Evolutionary conservation across 2,888 invertebrate species (phyloP).

Genomic region (Brachylomia viminalis): DNA sequence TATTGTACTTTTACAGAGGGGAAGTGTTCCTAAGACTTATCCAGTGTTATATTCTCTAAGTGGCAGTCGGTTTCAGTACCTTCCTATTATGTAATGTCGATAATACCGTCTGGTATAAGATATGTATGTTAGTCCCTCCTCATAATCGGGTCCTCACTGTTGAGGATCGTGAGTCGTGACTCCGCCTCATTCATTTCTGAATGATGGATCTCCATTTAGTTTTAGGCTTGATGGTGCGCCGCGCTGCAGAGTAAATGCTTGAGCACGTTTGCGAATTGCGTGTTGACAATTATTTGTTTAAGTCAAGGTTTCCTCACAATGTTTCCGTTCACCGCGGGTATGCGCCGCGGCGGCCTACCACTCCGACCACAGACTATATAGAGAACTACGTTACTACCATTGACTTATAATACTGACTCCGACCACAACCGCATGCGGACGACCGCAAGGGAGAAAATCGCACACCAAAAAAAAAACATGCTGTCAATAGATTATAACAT

Average conservation of each 20-base stretch:
- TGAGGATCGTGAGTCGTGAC: not conserved
- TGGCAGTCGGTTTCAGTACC: not conserved
- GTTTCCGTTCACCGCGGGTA: constrained; percentile 5
- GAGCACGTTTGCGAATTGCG: not conserved
- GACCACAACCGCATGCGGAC: too few relatives aligned
- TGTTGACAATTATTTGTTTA: not conserved
- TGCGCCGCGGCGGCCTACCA: too few relatives aligned
- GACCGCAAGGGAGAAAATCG: not conserved
- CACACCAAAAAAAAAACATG: constrained; percentile 5
- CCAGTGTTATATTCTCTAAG: not conserved
- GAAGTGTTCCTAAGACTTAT: not conserved
- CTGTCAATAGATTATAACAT: not conserved
- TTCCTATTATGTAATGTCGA: not conserved
- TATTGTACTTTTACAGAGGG: not conserved
- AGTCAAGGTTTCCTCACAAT: constrained; percentile 7
- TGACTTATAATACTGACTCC: too few relatives aligned
- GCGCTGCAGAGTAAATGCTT: not conserved
- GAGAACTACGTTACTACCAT: too few relatives aligned
- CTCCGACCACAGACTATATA: too few relatives aligned
- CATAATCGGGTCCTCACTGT: not conserved
- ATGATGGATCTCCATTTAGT: not conserved
- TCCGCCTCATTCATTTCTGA: not conserved
- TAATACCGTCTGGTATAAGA: not conserved
- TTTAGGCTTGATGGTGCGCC: too few relatives aligned
- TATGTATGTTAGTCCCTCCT: not conserved